These are phyloP conservation scores for Tokudaia tokunoshimensis DNA, from an alignment of 2,797 vertebrate genomes.

Conservation along the genomic window DNA sequence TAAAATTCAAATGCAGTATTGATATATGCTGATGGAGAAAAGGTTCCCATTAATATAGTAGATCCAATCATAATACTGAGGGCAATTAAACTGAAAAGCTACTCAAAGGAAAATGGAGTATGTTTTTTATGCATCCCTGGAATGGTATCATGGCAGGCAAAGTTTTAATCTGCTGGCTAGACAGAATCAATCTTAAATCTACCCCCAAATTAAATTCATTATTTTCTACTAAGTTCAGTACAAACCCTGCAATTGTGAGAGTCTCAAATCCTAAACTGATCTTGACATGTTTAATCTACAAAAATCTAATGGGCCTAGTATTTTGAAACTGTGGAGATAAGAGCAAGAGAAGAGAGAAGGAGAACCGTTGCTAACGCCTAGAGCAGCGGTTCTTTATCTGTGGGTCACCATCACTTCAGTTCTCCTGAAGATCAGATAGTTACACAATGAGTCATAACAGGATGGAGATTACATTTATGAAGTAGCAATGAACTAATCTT, in stretches of 20 bases:
- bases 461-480: neutral
- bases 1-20: neutral
- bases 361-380: neutral
- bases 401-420: neutral
- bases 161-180: neutral
- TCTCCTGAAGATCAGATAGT: neutral
- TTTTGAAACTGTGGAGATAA: neutral
- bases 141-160: conserved; percentile 13
- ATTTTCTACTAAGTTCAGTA: neutral
- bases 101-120: conserved; percentile 30
- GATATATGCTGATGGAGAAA: neutral
- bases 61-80: neutral
- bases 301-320: neutral
- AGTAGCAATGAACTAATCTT: neutral
- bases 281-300: neutral
- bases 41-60: neutral
- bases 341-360: neutral
- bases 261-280: neutral
- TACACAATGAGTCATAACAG: neutral
- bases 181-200: conserved; percentile 23
- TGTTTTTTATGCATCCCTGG: neutral
- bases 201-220: conserved; percentile 1
- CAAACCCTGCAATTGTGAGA: neutral
- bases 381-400: too few relatives aligned
- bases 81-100: conserved; percentile 3